Conservation (phyloP, 2,797 vertebrate species). For the Tragopan temminckii region DNA sequence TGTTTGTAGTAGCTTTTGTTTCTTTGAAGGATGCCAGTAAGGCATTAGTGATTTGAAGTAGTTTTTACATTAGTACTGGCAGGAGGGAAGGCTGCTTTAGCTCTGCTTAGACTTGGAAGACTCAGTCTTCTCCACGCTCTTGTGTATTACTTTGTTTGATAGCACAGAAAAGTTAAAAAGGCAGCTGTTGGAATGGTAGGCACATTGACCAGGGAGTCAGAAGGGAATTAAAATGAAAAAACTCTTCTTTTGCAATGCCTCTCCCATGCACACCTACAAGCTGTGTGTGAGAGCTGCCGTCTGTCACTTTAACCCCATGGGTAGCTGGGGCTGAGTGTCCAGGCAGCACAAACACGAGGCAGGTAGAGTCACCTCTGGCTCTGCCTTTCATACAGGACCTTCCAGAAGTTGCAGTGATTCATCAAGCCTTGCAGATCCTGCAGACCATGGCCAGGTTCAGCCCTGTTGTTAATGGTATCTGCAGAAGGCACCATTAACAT, state of each 20-base stretch:
- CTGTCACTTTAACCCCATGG: background rate
- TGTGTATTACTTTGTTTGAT: background rate
- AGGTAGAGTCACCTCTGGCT: background rate
- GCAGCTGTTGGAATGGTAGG: background rate
- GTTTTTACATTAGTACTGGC: background rate
- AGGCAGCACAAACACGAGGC: background rate
- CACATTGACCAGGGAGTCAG: background rate
- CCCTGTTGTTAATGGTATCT: background rate
- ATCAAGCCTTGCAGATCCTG: background rate
- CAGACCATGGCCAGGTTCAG: fast-evolving
- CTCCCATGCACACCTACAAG: background rate
- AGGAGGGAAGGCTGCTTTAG: background rate
- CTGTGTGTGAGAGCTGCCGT: background rate
- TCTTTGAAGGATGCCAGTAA: background rate
- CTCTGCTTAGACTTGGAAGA: background rate
- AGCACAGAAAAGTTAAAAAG: background rate
- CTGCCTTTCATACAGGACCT: background rate
- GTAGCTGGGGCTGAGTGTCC: fast-evolving
- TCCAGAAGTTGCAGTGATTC: background rate
- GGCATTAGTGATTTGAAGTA: background rate
- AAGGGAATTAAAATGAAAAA: background rate
- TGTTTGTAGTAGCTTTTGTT: background rate
- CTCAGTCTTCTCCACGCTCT: background rate
- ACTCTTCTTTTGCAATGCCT: fast-evolving
- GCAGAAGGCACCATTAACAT: background rate